Evolutionary conservation across 2,888 invertebrate species (phyloP).

Genomic region (Biston stratarius): DNA sequence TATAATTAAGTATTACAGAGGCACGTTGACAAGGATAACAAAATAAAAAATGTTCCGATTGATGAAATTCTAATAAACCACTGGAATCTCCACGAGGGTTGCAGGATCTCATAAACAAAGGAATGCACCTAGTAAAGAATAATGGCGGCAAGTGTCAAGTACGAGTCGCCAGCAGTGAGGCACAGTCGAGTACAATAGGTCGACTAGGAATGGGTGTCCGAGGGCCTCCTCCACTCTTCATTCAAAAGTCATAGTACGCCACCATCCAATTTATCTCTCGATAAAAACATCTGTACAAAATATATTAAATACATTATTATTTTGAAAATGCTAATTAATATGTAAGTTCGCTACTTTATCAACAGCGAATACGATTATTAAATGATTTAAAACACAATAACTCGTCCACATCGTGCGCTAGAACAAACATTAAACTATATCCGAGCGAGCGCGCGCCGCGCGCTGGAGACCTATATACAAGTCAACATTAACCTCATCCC

Average conservation of each 20-base stretch:
- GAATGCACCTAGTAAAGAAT: conserved; percentile 79
- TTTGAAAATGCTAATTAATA: conserved; percentile 84
- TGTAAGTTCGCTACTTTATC: conserved; percentile 83
- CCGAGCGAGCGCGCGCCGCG: too few relatives aligned
- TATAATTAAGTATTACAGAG: conserved; percentile 80
- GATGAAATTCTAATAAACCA: conserved; percentile 84
- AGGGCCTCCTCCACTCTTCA: conserved; percentile 81
- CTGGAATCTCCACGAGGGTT: conserved; percentile 81
- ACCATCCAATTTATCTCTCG: conserved; percentile 87
- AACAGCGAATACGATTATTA: conserved; percentile 85
- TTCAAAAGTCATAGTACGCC: conserved; percentile 86
- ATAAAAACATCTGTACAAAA: conserved; percentile 87
- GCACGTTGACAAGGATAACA: conserved; percentile 83
- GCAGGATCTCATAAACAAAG: conserved; percentile 86
- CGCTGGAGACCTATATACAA: conserved; percentile 80
- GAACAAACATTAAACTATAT: conserved; percentile 82
- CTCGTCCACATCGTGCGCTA: conserved; percentile 81
- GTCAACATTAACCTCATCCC: conserved; percentile 81
- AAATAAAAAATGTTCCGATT: conserved; percentile 85
- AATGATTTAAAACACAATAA: conserved; percentile 86
- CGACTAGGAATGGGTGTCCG: conserved; percentile 71
- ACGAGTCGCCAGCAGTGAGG: conserved; percentile 55
- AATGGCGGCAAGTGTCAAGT: conserved; percentile 37
- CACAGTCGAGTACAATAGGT: conserved; percentile 61
- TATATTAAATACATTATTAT: conserved; percentile 84